phyloP scores from a whole-genome alignment of 2,113 vertebrate species.

The Bathybates hornii region DNA sequence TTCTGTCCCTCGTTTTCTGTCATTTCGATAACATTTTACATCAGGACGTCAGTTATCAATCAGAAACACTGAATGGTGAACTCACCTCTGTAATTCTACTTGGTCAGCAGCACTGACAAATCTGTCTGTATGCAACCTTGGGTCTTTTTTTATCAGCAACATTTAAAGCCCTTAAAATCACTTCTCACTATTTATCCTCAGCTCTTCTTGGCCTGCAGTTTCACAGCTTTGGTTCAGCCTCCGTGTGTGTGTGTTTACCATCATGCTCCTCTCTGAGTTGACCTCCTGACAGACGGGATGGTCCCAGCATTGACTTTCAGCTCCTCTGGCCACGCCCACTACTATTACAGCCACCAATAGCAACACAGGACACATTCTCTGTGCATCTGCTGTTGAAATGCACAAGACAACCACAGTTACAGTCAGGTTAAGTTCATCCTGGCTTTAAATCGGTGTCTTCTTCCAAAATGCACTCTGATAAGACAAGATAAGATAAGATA shows the following conservation, averaged over 20 bases:
- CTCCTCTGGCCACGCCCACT: slow-evolving; percentile 58
- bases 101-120: neutral
- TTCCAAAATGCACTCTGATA: neutral
- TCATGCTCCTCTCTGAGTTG: slow-evolving; percentile 62
- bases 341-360: slow-evolving; percentile 58
- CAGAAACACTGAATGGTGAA: neutral
- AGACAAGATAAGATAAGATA: rapidly evolving
- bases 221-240: neutral
- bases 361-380: slow-evolving; percentile 67
- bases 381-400: neutral
- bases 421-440: neutral
- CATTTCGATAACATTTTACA: neutral
- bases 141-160: neutral
- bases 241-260: slow-evolving; percentile 42
- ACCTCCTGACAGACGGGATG: slow-evolving; percentile 74
- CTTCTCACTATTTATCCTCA: neutral
- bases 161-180: neutral
- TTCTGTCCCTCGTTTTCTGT: neutral
- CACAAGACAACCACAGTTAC: neutral
- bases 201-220: neutral
- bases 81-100: neutral
- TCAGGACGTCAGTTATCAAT: rapidly evolving
- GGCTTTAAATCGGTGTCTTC: neutral
- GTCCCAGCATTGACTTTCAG: slow-evolving; percentile 74
- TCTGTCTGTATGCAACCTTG: neutral